Base-by-base conservation (phyloP, 1,140 invertebrate species). In the Drosophila nigrodunni region DNA sequence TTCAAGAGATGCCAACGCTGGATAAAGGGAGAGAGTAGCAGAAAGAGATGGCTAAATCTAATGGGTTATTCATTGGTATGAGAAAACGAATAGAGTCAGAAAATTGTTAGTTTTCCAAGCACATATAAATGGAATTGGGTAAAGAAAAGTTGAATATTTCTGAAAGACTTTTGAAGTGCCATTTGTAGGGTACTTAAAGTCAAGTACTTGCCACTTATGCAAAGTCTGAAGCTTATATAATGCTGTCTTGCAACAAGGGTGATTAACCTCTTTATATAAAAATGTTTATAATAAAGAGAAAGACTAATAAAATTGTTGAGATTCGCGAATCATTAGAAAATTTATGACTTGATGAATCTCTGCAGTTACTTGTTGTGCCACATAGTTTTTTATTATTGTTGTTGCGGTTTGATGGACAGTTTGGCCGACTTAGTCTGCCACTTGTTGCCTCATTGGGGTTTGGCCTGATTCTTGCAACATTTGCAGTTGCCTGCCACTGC, bases 391-490 rank as follows among this genome's bases (percentile, higher is more conserved):
- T 15, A n/a, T 37, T 47, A 2, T 46, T 46, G 34, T 37, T 47
- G 58, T n/a, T 41, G 39, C 3, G 1, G 44, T 13, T 18, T 54
- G 52, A 55, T 57, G 55, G 49, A 62, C 46, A 65, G 44, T 54
- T 65, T 61, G 72, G 46, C 72, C 72, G 49, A 74, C 49, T 74
- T 74, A 65, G 34, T 49, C 49, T 58, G 62, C 52, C 70, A 74
- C 58, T 69, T 74, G 72, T 74, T 74, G 61, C 69, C 60, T 49
- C 55, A 73, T 46, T 73, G 62, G 62, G 62, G 4, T 30, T 54
- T 66, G 62, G 57, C 57, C 57, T 44, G 57, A 13, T 57, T 57
- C 54, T 39, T 54, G 15, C 41, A 54, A 46, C 47, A 37, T 54
- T 54, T 10, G 47, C 61, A 43, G 66, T 25, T 50, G 66, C 55